Percentiles rank a stretch among this genome's conserved stretches.
phyloP scores from a whole-genome alignment of 2,888 invertebrate genomes.

The Ormyrus thymus region DNA sequence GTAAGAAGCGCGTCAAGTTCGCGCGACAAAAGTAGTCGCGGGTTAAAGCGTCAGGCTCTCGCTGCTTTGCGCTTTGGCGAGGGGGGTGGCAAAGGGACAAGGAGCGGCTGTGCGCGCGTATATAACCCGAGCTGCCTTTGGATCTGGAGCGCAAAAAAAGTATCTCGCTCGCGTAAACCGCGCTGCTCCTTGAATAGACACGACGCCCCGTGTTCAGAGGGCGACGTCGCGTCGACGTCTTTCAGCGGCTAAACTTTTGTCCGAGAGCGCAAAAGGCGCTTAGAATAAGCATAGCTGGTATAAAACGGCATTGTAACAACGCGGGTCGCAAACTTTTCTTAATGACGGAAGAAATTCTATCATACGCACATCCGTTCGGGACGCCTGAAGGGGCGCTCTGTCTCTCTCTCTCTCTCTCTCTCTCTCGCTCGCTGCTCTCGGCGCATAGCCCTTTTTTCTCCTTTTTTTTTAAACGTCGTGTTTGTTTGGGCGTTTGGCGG shows the following conservation, averaged over 20 bases:
- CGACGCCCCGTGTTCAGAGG: neutral
- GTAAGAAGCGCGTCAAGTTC: neutral
- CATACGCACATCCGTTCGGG: conserved; percentile 73
- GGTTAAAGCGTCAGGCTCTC: neutral
- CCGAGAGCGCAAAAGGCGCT: conserved; percentile 21
- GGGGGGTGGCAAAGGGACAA: conserved; percentile 16
- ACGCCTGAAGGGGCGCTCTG: conserved; percentile 54
- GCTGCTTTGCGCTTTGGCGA: neutral
- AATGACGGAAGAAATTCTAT: conserved; percentile 75
- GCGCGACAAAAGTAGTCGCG: neutral
- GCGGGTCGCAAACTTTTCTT: conserved; percentile 63
- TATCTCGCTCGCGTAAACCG: conserved; percentile 14
- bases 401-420: conserved; percentile 1
- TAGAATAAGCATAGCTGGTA: conserved; percentile 30
- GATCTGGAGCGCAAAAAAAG: conserved; percentile 32
- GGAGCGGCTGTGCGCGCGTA: neutral
- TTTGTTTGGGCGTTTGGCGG: conserved; percentile 31
- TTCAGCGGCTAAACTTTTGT: conserved; percentile 45
- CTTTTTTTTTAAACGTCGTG: neutral
- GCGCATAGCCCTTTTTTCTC: neutral
- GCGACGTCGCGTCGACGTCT: conserved; percentile 20
- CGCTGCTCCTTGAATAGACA: conserved; percentile 46
- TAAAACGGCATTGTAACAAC: conserved; percentile 66
- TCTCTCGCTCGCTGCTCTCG: neutral
- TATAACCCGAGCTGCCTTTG: neutral